These are phyloP conservation scores for Cavia aperea DNA, from an alignment of 2,113 vertebrate species.

Conservation along the genomic window DNA sequence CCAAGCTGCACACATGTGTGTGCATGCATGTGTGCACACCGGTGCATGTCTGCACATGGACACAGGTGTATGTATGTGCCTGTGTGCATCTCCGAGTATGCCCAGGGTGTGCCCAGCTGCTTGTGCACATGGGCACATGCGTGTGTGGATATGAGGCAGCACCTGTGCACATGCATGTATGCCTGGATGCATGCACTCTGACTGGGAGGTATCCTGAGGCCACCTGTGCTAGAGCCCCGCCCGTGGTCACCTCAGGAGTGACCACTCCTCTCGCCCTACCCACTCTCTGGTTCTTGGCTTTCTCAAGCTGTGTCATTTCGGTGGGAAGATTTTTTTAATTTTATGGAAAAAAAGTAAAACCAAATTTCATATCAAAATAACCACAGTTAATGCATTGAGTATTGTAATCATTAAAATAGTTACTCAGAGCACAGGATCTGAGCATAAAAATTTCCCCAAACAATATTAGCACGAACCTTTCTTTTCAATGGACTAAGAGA, in stretches of 20 bases:
- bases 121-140: not conserved
- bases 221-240: not conserved
- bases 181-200: accelerated
- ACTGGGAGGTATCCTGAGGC: not conserved
- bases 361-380: no score
- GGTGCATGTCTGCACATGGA: no score
- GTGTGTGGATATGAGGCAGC: not conserved
- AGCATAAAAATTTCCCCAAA: no score
- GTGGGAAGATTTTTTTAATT: not conserved
- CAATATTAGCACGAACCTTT: no score
- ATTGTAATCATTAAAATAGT: no score
- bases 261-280: no score
- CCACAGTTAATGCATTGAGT: no score
- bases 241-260: no score
- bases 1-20: not conserved
- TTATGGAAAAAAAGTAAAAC: no score
- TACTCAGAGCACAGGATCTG: no score
- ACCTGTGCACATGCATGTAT: not conserved
- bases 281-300: not conserved
- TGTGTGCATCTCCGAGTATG: no score
- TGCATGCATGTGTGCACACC: not conserved
- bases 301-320: not conserved
- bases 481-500: no score
- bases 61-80: not conserved
- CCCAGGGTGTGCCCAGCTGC: not conserved